Conservation (phyloP, 2,888 invertebrate species). For the Clitarchus hookeri region DNA sequence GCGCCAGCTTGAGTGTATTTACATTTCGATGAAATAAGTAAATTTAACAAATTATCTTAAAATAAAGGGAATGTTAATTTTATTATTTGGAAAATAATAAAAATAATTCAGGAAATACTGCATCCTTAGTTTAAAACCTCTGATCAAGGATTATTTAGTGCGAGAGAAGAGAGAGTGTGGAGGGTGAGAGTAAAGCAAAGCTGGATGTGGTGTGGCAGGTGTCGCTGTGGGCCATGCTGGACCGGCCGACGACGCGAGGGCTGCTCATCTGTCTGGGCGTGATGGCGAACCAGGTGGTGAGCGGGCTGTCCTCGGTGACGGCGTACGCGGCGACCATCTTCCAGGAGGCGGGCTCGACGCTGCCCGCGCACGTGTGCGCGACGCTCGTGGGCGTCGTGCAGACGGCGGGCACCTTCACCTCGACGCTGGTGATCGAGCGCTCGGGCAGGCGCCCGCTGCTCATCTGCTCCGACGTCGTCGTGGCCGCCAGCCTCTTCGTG, state of each 20-base stretch:
- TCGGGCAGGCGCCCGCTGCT: background rate
- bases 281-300: background rate
- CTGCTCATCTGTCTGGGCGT: background rate
- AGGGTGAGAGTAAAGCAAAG: too few relatives aligned
- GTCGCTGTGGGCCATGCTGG: background rate
- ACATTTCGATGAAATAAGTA: too few relatives aligned
- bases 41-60: too few relatives aligned
- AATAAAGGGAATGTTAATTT: too few relatives aligned
- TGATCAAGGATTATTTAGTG: too few relatives aligned
- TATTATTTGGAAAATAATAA: too few relatives aligned
- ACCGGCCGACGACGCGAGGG: background rate
- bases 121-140: too few relatives aligned
- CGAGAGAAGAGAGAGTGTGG: too few relatives aligned
- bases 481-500: background rate
- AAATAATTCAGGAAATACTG: too few relatives aligned
- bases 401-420: background rate
- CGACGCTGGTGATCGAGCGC: background rate
- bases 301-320: background rate
- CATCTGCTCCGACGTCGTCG: background rate
- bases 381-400: background rate
- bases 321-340: background rate
- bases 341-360: conserved; percentile 2
- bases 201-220: background rate
- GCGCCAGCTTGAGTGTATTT: too few relatives aligned
- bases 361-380: background rate